Evolutionary conservation across 2,113 vertebrate species (phyloP).

Genomic region (Phrynosoma blainvillii): DNA sequence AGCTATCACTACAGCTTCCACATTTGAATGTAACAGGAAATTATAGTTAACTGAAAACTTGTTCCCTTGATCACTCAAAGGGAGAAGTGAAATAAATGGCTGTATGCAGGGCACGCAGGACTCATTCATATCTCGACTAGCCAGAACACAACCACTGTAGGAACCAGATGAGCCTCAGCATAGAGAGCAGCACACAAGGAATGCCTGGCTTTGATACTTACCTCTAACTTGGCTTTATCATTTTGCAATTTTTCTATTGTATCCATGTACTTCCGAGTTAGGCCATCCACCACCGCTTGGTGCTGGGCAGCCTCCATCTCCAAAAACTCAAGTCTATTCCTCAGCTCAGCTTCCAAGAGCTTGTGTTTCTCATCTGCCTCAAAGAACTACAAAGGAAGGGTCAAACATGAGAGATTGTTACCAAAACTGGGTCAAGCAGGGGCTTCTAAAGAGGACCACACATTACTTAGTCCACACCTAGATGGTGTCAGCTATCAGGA

Average conservation of each 20-base stretch:
- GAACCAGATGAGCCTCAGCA: neutral
- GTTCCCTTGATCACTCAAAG: neutral
- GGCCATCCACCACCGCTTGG: conserved; percentile 85
- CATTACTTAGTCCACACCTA: neutral
- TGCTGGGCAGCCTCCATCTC: conserved; percentile 87
- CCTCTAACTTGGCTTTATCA: conserved; percentile 93
- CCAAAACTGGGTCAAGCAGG: no score
- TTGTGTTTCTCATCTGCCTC: conserved; percentile 93
- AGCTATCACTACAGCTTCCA: neutral
- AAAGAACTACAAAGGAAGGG: conserved; percentile 83
- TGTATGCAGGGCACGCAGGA: no score
- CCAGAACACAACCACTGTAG: neutral
- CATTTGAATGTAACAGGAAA: neutral
- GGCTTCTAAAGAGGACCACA: neutral
- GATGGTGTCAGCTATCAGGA: neutral
- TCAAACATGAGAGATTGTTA: neutral
- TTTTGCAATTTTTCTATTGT: conserved; percentile 92
- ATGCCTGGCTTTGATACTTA: conserved; percentile 63
- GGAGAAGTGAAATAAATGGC: neutral
- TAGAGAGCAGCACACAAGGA: neutral
- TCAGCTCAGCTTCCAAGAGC: conserved; percentile 86
- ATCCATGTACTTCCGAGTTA: conserved; percentile 88
- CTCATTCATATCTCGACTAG: neutral
- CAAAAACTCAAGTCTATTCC: conserved; percentile 80
- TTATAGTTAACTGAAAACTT: neutral